Evolutionary conservation across 2,888 invertebrate species (phyloP), one percentile per base, ranked within the genome.

Genomic region (Orthosia cruda): DNA sequence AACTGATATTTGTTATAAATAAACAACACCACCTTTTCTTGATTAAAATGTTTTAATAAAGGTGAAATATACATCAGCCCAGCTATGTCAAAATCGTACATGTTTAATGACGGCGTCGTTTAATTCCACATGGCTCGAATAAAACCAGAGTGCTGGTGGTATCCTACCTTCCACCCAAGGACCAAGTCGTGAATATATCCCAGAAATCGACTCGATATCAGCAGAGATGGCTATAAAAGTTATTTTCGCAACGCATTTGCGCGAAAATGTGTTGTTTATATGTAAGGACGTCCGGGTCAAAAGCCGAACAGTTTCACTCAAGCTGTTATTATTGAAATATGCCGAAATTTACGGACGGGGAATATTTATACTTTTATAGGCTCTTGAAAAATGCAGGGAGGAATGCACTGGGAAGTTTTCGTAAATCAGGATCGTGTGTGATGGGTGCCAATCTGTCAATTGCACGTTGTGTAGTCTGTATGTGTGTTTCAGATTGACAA

Each of bases 251-350:
- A 64, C 69, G 76, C 77, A 80, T 86, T 87, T 86, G 81, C 73
- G 65, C 52, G 79, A 80, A 85, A 83, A 80, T 81, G 77, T 68
- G 80, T 89, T 90, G 89, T 90, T 89, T 90, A 81, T 85, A 78
- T 61, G 74, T 73, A 85, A 89, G 89, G 85, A 87, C 88, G 88
- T 72, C 49, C 80, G 81, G 88, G 91, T 90, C 88, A 85, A 86
- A 79, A 85, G 79, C 86, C 87, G 77, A 55, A 49, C 63, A 64
- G 77, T 75, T 83, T 73, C 59, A 68, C 67, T 71, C 58, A 45
- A 49, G 52, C 50, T 80, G 85, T 80, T 80, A 79, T 87, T 81
- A 74, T 84, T 84, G 67, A 86, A 79, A 74, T 86, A 73, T 81
- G 59, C 66, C 74, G 65, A 80, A 79, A 80, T 87, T 81, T 81